Percentiles rank a stretch among this genome's conserved stretches.
Conservation (phyloP, 2,888 invertebrate species). For the Blera fallax region DNA sequence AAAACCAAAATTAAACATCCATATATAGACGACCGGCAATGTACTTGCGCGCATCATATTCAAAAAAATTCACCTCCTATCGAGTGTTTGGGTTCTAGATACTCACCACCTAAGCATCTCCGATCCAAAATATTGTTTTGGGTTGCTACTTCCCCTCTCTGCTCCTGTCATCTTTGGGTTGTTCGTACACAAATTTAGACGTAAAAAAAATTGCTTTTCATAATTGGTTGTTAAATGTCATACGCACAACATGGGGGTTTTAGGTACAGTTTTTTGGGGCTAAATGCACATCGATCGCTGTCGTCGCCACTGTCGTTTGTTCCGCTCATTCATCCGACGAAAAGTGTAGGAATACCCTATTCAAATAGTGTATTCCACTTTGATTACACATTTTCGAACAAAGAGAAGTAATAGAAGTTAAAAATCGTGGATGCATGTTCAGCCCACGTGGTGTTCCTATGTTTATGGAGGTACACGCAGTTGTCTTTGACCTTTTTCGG, state of each 20-base stretch:
- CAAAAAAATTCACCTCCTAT: constrained; percentile 16
- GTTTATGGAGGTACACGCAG: no score
- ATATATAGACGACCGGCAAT: constrained; percentile 2
- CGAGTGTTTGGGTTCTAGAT: background rate
- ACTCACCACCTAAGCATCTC: constrained; percentile 7
- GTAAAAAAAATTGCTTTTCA: background rate
- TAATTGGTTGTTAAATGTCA: constrained; percentile 35
- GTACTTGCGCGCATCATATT: constrained; percentile 29
- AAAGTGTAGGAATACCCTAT: background rate
- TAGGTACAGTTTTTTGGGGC: background rate
- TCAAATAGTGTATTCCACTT: background rate
- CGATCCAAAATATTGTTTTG: constrained; percentile 14
- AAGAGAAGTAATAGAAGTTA: no score
- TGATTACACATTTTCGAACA: background rate
- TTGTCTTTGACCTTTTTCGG: no score
- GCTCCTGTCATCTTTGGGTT: background rate
- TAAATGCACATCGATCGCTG: constrained; percentile 3
- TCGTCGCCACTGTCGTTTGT: background rate
- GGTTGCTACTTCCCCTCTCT: background rate
- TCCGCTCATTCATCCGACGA: background rate
- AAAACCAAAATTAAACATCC: constrained; percentile 41
- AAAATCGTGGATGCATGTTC: no score
- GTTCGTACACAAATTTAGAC: background rate
- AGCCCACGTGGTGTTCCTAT: no score
- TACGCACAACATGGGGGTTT: background rate